phyloP scores from a whole-genome alignment of 1,140 invertebrate genomes.

The Cryptotermes secundus region DNA sequence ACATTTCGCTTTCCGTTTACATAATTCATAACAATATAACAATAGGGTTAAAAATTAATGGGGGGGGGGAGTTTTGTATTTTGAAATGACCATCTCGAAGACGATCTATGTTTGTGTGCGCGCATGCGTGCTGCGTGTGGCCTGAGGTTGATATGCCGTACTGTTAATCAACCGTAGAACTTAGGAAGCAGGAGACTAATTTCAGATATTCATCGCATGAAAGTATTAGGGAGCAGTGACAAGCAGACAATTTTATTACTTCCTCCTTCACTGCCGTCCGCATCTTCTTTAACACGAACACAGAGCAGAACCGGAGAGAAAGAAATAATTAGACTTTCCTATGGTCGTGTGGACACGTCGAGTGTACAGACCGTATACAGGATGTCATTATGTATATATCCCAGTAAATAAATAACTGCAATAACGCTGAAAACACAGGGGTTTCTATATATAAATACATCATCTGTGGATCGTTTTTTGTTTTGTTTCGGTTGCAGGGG shows the following conservation, averaged over 20 bases:
- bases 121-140: background rate
- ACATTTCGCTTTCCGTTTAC: background rate
- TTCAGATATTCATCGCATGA: background rate
- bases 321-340: slow-evolving; percentile 27
- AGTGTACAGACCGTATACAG: slow-evolving; percentile 7
- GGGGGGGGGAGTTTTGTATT: background rate
- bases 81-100: background rate
- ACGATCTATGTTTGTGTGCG: background rate
- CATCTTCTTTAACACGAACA: background rate
- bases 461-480: slow-evolving; percentile 9
- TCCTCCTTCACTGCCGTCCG: background rate
- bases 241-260: slow-evolving; percentile 3
- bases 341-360: slow-evolving; percentile 2
- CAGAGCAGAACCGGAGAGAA: background rate
- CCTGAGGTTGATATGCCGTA: background rate
- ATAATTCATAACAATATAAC: slow-evolving; percentile 2
- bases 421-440: slow-evolving; percentile 21
- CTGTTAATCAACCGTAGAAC: background rate
- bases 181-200: slow-evolving; percentile 10
- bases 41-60: background rate
- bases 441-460: background rate
- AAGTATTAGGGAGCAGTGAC: background rate
- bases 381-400: slow-evolving; percentile 24
- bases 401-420: slow-evolving; percentile 24
- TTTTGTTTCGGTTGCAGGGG: background rate